Conservation (phyloP, 2,113 vertebrate species). For the Protobothrops flavoviridis region DNA sequence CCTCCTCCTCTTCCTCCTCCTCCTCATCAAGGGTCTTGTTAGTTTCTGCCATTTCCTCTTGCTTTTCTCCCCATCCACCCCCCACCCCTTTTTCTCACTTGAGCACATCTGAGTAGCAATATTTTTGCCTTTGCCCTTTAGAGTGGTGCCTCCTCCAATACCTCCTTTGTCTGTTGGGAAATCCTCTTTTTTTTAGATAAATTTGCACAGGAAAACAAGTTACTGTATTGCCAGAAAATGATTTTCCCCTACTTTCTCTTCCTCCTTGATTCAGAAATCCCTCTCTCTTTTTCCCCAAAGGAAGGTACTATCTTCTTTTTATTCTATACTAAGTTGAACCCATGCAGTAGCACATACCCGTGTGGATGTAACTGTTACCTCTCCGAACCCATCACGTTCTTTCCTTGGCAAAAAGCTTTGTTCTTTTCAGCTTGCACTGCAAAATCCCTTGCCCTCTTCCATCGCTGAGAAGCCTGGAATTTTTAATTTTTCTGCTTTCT, state of each 20-base stretch:
- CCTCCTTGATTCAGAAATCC: neutral
- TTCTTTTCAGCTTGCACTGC: neutral
- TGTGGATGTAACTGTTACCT: neutral
- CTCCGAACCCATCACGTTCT: neutral
- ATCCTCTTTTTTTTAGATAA: neutral
- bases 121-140: neutral
- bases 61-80: neutral
- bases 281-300: neutral
- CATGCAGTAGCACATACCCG: neutral
- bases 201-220: neutral
- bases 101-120: neutral
- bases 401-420: neutral
- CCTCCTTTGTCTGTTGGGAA: neutral
- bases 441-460: neutral
- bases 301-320: neutral
- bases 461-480: neutral
- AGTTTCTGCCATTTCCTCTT: neutral
- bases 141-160: neutral
- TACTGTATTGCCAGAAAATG: neutral
- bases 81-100: neutral
- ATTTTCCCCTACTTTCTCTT: neutral
- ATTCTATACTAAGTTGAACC: neutral
- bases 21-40: neutral
- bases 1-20: neutral
- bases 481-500: neutral